Percentiles rank a stretch among this genome's conserved stretches.
These are phyloP conservation scores for Dicyrtoma fusca DNA, from an alignment of 2,888 invertebrate species.

Conservation along the genomic window DNA sequence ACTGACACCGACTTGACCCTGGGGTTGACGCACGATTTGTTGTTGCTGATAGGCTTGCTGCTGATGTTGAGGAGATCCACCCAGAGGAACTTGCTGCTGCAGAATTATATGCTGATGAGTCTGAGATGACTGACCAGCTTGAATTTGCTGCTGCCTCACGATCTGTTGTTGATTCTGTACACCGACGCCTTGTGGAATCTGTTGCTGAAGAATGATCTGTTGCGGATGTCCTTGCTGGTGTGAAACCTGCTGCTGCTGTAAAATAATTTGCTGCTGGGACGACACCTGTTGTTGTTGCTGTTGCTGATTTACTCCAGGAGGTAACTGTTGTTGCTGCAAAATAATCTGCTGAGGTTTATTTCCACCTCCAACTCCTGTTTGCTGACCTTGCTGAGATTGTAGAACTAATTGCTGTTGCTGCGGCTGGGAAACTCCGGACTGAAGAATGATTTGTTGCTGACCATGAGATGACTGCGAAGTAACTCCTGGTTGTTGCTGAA, in stretches of 20 bases:
- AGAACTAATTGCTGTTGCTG: background rate
- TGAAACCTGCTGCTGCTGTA: conserved; percentile 43
- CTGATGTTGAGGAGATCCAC: background rate
- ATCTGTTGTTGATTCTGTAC: conserved; percentile 21
- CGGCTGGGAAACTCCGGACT: background rate
- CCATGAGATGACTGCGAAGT: background rate
- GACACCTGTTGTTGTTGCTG: conserved; percentile 46
- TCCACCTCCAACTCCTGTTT: background rate
- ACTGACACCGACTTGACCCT: background rate
- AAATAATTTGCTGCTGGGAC: conserved; percentile 43
- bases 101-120: conserved; percentile 15
- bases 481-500: conserved; percentile 21
- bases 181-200: too few species aligned
- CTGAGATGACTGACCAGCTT: background rate
- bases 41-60: conserved; percentile 23
- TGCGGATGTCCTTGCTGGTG: conserved; percentile 14
- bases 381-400: background rate
- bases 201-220: conserved; percentile 26
- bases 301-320: conserved; percentile 28
- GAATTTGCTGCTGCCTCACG: conserved; percentile 21
- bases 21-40: conserved; percentile 7
- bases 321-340: conserved; percentile 23
- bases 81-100: conserved; percentile 18
- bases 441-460: conserved; percentile 23
- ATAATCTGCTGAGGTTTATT: conserved; percentile 7